Evolutionary conservation across 2,888 invertebrate species (phyloP), one percentile per base, ranked within the genome.

Genomic region (Apotomis betuletana): DNA sequence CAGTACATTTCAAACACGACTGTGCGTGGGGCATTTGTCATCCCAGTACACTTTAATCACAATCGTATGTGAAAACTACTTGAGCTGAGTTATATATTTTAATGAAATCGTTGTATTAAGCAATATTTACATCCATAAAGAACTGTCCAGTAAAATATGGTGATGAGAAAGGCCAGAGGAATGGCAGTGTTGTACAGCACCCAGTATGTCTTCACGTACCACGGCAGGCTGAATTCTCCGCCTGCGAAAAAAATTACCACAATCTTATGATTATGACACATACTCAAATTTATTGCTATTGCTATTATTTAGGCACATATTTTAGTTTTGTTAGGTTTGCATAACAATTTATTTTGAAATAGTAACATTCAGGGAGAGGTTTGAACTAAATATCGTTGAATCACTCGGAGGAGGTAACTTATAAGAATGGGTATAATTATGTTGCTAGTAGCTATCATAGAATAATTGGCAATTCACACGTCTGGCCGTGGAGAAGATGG

Each of bases 191-290:
- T 94, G 83, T 85, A 90, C 36, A 90, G 76, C 65, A 90, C 83
- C 94, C 94, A 93, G 78, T 89, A 92, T 0, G 82, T 83, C 76
- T 89, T 90, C 77, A 91, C 87, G 75, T 90, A 92, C 92, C 92
- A 92, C 49, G 92, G 92, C 68, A 92, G 77, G 13, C 74, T 76
- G 67, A 87, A 87, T 72, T 90, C 88, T 67, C 86, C 82, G 83
- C 89, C 91, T 91, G 87, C 65, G 67, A 73, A 75, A 81, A 77
- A 71, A 44, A 67, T n/a, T n/a, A 41, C 27, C 41, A 60, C 64
- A 73, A 61, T 12, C 9, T 52, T 9, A 58, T 12, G 4, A 44
- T 52, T 9, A 58, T 12, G 4, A 44, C 38, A 5, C 3, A 36
- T 8, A 51, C 5, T 4, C n/a, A 13, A 5, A 62, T 0, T 15